Percentiles rank a stretch among this genome's conserved stretches.
Conservation (phyloP, 2,113 vertebrate species). For the Picathartes gymnocephalus region DNA sequence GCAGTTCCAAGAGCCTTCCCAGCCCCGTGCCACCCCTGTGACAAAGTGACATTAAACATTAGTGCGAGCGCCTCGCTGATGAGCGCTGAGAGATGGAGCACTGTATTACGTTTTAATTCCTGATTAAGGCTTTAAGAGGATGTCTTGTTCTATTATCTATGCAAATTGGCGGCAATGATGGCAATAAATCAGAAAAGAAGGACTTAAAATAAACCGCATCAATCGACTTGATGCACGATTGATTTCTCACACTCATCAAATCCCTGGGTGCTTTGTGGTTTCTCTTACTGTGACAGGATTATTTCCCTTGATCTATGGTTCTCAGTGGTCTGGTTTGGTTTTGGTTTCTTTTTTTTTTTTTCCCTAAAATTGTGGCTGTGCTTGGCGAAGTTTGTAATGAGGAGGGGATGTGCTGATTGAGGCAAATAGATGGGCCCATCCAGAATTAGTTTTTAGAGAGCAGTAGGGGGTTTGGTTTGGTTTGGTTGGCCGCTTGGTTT, state of each 20-base stretch:
- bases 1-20: background rate
- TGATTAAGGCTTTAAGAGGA: conserved; percentile 54
- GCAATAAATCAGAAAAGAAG: conserved; percentile 58
- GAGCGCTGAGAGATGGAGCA: background rate
- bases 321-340: background rate
- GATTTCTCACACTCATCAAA: conserved; percentile 40
- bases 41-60: conserved; percentile 2
- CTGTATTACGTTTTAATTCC: conserved; percentile 32
- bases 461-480: background rate
- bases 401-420: background rate
- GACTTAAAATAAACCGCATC: conserved; percentile 41
- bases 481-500: too few relatives aligned
- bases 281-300: conserved; percentile 10
- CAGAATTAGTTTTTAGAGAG: background rate
- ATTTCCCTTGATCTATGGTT: background rate
- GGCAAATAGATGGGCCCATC: background rate
- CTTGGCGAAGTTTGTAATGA: background rate
- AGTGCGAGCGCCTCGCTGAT: background rate
- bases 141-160: conserved; percentile 50
- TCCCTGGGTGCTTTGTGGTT: conserved; percentile 22
- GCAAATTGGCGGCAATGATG: conserved; percentile 43
- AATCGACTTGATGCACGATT: background rate
- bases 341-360: background rate
- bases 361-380: background rate
- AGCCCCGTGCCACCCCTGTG: background rate